Evolutionary conservation across 2,797 vertebrate genomes (phyloP), one percentile per base, ranked within the genome.

Genomic region (Kryptolebias ocellatus): DNA sequence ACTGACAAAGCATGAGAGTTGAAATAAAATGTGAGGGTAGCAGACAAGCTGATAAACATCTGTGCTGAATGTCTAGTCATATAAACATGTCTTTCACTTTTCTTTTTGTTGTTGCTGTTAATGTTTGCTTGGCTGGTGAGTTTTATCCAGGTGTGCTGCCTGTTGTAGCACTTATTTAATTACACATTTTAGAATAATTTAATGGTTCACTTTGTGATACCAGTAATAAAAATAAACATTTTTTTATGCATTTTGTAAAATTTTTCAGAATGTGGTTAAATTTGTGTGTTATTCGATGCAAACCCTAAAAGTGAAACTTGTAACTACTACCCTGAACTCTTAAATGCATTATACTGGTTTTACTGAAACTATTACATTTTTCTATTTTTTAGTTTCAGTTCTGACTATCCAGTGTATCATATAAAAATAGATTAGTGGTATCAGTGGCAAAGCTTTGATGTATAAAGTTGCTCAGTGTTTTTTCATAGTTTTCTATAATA

Each of bases 11-110:
- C 24, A 5, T 16, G 4, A 0, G 27, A 7, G 27, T 27, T n/a
- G n/a, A 47, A 60, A 60, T 47, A 60, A n/a, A 18, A 34, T 18
- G 17, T 15, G 44, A 31, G 17, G 55, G 39, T 20, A 44, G 55
- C 20, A 8, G 28, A 60, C 16, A 29, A 29, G 27, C 16, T 59
- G 42, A n/a, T 17, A 29, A 59, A 29, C 15, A 45, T n/a, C 24
- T 47, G 44, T 45, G 44, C 16, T 15, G 31, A 31, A 49, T 9
- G 44, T 6, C 14, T 10, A 31, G 47, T 44, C 12, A 34, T 27
- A 2, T 28, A 16, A 54, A 17, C 3, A 45, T 24, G 16, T 15
- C 44, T 7, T 44, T 16, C 44, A 46, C 16, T 17, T 46, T 58
- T 4, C 28, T 18, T 57, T 57, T 42, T 44, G 10, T 24, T 24